A percentile compares a stretch with the other conserved stretches of the same genome.
Evolutionary conservation across 2,797 vertebrate species (phyloP).

Genomic region (Chaetophractus vellerosus): DNA sequence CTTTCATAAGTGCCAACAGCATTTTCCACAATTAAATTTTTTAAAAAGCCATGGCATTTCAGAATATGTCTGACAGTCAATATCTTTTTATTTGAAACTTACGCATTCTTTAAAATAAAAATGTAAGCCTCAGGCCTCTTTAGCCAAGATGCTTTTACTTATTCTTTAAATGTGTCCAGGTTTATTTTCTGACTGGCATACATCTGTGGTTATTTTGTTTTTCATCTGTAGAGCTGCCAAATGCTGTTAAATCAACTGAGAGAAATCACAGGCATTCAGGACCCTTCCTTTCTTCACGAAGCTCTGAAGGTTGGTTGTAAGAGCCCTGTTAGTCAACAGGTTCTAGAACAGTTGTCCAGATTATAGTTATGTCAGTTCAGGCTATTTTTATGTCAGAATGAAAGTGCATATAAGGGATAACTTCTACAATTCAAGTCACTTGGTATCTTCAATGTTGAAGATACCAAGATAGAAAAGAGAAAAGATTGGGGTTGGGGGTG

Average conservation of each 20-base stretch:
- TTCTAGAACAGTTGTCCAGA: conserved; percentile 28
- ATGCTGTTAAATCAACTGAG: conserved; percentile 95
- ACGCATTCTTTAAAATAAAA: background rate
- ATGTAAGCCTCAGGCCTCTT: background rate
- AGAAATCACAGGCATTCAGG: conserved; percentile 97
- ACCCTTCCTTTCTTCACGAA: conserved; percentile 92
- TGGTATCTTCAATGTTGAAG: background rate
- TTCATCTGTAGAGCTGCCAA: conserved; percentile 87
- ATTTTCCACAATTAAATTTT: conserved; percentile 44
- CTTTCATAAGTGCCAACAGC: background rate
- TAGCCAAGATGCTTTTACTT: background rate
- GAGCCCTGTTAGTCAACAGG: background rate
- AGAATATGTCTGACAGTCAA: background rate
- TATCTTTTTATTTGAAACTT: background rate
- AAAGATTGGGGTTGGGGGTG: background rate
- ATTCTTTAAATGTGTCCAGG: fast-evolving
- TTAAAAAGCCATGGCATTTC: conserved; percentile 1
- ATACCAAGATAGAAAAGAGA: background rate
- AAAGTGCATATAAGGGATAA: background rate
- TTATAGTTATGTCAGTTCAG: background rate
- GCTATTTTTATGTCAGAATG: conserved; percentile 39
- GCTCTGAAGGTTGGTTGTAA: conserved; percentile 94
- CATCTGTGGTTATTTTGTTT: conserved; percentile 44
- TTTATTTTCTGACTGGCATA: conserved; percentile 56
- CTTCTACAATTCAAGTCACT: background rate